Percentiles rank a stretch among this genome's conserved stretches.
phyloP scores from a whole-genome alignment of 2,797 vertebrate species.

The Centropyge bicolor region DNA sequence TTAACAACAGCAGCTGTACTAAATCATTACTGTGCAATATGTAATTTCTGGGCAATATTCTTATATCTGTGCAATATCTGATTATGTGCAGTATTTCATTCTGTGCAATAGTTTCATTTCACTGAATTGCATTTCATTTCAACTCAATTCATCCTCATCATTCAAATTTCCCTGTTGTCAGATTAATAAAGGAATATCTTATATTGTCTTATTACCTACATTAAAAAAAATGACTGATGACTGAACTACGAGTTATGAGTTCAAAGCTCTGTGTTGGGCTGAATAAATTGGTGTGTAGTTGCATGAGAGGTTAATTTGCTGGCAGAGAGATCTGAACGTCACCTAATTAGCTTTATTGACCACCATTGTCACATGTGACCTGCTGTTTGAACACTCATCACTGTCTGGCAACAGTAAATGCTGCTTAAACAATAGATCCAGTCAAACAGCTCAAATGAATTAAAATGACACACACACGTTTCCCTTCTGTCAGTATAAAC shows the following conservation, averaged over 20 bases:
- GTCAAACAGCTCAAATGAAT: not conserved
- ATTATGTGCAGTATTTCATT: too few relatives aligned
- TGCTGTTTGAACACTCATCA: slow-evolving; percentile 11
- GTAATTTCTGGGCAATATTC: too few relatives aligned
- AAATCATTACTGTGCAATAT: too few relatives aligned
- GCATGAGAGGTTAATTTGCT: not conserved
- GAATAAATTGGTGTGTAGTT: not conserved
- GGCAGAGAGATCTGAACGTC: not conserved
- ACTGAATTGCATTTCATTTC: too few relatives aligned
- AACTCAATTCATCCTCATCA: too few relatives aligned
- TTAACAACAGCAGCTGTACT: too few relatives aligned
- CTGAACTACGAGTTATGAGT: not conserved
- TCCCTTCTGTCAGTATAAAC: not conserved
- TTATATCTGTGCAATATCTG: too few relatives aligned
- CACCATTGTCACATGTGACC: slow-evolving; percentile 14
- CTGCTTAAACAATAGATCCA: slow-evolving; percentile 17
- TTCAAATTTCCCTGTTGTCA: too few relatives aligned
- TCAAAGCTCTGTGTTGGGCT: not conserved
- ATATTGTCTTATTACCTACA: too few relatives aligned
- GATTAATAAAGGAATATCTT: too few relatives aligned
- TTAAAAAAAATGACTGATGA: not conserved
- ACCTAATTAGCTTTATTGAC: slow-evolving; percentile 26
- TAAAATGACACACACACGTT: not conserved
- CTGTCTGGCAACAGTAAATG: not conserved
- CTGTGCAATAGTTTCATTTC: too few relatives aligned